Conservation (phyloP, 2,888 invertebrate species). For the Dinocampus coccinellae region DNA sequence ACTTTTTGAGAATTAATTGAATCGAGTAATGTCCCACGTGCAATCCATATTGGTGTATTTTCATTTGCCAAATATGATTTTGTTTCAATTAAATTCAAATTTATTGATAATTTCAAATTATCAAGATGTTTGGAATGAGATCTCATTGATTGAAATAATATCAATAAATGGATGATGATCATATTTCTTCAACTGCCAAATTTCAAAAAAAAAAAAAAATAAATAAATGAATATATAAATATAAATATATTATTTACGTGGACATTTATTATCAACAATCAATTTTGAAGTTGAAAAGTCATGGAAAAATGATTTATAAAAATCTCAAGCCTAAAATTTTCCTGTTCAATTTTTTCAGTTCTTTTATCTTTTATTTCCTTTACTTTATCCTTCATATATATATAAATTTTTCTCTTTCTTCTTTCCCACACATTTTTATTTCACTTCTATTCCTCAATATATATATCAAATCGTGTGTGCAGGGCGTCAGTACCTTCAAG, state of each 20-base stretch:
- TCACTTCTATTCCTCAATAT: conserved; percentile 2
- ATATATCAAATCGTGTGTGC: conserved; percentile 36
- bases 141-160: too few relatives aligned
- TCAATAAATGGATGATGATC: too few relatives aligned
- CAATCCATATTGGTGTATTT: background rate
- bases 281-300: too few relatives aligned
- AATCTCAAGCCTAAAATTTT: background rate
- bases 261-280: too few relatives aligned
- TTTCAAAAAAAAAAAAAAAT: too few relatives aligned
- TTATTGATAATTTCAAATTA: background rate
- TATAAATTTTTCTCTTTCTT: background rate
- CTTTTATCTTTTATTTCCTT: background rate
- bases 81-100: background rate
- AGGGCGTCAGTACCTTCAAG: conserved; percentile 40
- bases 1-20: background rate
- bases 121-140: too few relatives aligned
- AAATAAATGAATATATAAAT: too few relatives aligned
- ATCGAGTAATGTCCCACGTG: background rate
- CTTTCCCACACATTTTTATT: conserved; percentile 8
- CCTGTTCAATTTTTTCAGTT: background rate
- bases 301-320: background rate
- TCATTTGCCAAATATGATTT: background rate
- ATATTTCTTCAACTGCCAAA: too few relatives aligned
- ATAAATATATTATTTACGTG: too few relatives aligned
- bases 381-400: background rate